Conservation (phyloP, 2,797 vertebrate species). For the Psittacula echo region DNA sequence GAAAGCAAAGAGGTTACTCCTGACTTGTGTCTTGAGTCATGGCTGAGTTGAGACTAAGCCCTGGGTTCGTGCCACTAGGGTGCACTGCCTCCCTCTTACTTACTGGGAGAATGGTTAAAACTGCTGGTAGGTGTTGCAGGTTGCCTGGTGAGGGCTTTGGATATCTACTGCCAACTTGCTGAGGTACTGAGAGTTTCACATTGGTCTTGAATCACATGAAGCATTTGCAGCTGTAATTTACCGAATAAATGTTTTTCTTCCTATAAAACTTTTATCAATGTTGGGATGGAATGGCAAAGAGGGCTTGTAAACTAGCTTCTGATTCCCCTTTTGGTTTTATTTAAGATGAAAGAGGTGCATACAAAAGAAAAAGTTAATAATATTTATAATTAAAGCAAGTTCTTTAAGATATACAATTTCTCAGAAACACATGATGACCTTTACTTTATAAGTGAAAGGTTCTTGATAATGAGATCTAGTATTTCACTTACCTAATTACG, state of each 20-base stretch:
- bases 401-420: not conserved
- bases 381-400: not conserved
- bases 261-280: not conserved
- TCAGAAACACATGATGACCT: not conserved
- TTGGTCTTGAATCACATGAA: not conserved
- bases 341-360: not conserved
- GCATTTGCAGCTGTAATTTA: not conserved
- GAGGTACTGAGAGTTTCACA: not conserved
- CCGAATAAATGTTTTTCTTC: not conserved
- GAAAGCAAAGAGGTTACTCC: not conserved
- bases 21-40: not conserved
- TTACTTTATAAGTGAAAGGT: not conserved
- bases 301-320: not conserved
- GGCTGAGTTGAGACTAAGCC: not conserved
- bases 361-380: not conserved
- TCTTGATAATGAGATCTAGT: not conserved
- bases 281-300: not conserved
- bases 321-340: not conserved
- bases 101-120: not conserved
- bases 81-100: constrained; percentile 32
- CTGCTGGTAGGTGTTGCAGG: not conserved
- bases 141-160: not conserved
- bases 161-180: not conserved
- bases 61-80: constrained; percentile 7
- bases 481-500: constrained; percentile 5